Percentiles rank a stretch among this genome's conserved stretches.
phyloP scores from a whole-genome alignment of 37 sponge, comb jelly and placozoan species.

The Crambe crambe region DNA sequence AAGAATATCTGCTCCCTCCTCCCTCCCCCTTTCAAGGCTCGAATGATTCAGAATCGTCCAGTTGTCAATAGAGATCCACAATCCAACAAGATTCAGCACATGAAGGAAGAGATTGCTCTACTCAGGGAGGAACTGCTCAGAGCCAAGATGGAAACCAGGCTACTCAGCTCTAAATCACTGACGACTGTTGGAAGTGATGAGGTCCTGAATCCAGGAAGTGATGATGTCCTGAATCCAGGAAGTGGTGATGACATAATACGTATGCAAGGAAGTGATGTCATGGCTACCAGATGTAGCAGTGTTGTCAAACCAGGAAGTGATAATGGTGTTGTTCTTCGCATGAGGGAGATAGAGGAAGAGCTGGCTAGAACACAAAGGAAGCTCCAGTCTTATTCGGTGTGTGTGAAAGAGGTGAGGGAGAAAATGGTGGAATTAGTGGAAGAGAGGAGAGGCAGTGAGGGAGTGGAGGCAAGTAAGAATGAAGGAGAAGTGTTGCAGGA shows the following conservation, averaged over 20 bases:
- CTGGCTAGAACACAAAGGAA: not conserved
- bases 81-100: constrained; percentile 37
- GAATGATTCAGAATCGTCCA: constrained; percentile 74
- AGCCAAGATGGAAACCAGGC: not conserved
- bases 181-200: not conserved
- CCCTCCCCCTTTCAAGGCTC: too few relatives aligned
- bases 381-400: not conserved
- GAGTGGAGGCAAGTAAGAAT: not conserved
- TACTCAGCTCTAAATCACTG: not conserved
- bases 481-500: not conserved
- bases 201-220: not conserved
- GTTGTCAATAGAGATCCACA: constrained; percentile 58
- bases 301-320: not conserved
- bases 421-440: not conserved
- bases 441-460: not conserved
- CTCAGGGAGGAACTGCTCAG: constrained; percentile 52
- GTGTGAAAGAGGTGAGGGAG: not conserved
- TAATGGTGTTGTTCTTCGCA: not conserved
- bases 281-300: not conserved
- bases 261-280: not conserved
- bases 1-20: not conserved
- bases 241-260: not conserved
- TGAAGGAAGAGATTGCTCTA: constrained; percentile 66
- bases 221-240: not conserved
- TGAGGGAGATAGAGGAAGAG: not conserved